These are phyloP conservation scores for Malurus cyaneus DNA, from an alignment of 2,113 vertebrate species.

Conservation along the genomic window DNA sequence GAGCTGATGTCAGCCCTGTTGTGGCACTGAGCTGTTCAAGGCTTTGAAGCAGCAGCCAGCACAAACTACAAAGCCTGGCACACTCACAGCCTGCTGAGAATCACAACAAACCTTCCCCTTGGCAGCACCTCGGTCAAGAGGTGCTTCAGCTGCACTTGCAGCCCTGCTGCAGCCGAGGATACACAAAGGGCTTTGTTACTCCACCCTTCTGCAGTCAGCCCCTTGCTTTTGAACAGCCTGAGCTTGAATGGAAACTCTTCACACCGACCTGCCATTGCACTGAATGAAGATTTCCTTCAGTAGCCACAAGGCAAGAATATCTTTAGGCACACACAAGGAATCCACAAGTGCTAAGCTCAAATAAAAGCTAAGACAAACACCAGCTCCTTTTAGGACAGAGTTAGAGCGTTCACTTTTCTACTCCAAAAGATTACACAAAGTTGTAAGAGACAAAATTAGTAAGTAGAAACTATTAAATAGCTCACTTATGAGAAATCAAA, in stretches of 20 bases:
- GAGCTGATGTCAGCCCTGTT: background rate
- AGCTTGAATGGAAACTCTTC: background rate
- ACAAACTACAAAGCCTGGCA: slow-evolving; percentile 7
- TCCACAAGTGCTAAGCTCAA: background rate
- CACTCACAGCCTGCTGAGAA: background rate
- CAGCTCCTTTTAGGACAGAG: background rate
- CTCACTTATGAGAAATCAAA: background rate
- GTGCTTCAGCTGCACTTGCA: background rate
- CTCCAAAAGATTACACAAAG: background rate
- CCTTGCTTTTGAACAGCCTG: background rate
- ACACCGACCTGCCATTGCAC: background rate
- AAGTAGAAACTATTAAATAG: background rate
- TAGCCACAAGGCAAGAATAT: background rate
- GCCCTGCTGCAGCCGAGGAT: background rate
- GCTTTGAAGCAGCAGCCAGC: slow-evolving; percentile 39
- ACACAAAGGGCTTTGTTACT: background rate
- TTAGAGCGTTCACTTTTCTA: background rate
- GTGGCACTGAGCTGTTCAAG: background rate
- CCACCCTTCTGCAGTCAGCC: background rate
- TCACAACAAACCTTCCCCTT: background rate
- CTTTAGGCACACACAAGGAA: background rate
- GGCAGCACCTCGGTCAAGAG: background rate
- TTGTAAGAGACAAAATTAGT: background rate
- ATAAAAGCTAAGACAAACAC: background rate
- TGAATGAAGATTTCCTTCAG: background rate